Base-by-base conservation (phyloP, 2,888 invertebrate species). In the Tipula unca region DNA sequence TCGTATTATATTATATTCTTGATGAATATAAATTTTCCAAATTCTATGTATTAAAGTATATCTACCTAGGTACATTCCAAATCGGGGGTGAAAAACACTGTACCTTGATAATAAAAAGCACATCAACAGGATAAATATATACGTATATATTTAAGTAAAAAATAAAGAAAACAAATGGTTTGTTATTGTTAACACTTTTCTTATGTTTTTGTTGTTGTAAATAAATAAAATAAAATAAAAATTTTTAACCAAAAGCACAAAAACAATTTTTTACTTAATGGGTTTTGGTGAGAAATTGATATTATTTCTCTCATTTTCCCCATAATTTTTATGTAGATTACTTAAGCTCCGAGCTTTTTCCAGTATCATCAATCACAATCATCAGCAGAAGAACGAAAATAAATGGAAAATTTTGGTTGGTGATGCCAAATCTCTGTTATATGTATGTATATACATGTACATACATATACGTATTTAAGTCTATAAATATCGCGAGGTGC, bases 161-260 rank as follows among this genome's bases (percentile, higher is more conserved):
- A 69, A 69, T 69, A 69, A 69, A 69, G 69, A 10, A 69, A 69
- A 69, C 69, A 69, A 69, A 69, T 69, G 69, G 69, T 69, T 69
- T 25, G 20, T 69, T 69, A 69, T 69, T 69, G 69, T 69, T 69
- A 69, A 69, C 69, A 69, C 69, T 69, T 69, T 69, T 69, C 25
- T 25, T 25, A 69, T 69, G 20, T 69, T 48, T 48, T 39, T 39
- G 10, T 39, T 39, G 39, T 39, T 13, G 39, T 13, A 13, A 39
- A 32, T 13, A 13, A 39, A 32, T 32, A 32, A 32, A 32, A 2
- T 32, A 32, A 32, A 32, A 32, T 1, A 32, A 32, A 32, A 32
- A 32, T 6, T 69, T 69, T 69, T 48, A n/a, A n/a, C n/a, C n/a
- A n/a, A n/a, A n/a, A n/a, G n/a, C 6, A 10, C 39, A 39, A 32